phyloP scores from a whole-genome alignment of 2,113 vertebrate genomes.

The Nycticebus coucang region DNA sequence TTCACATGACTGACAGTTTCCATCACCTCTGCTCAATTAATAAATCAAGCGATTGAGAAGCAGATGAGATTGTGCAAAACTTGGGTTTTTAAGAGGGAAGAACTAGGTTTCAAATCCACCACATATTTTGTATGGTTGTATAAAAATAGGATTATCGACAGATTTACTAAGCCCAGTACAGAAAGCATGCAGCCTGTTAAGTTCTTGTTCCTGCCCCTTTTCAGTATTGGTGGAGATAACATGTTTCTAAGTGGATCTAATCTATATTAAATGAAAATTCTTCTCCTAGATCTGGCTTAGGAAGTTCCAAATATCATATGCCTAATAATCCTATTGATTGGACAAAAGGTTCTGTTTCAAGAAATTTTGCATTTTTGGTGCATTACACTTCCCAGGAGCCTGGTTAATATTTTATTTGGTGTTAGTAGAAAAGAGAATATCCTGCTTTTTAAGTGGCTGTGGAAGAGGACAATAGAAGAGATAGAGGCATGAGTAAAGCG shows the following conservation, averaged over 20 bases:
- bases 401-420: not conserved
- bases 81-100: not conserved
- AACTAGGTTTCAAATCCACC: not conserved
- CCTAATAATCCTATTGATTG: not conserved
- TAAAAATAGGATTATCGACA: not conserved
- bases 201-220: not conserved
- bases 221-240: not conserved
- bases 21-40: not conserved
- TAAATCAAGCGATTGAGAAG: not conserved
- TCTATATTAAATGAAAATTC: no score
- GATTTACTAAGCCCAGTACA: not conserved
- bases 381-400: not conserved
- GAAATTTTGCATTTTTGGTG: slow-evolving; percentile 1
- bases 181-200: not conserved
- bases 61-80: not conserved
- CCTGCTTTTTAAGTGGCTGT: not conserved
- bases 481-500: not conserved
- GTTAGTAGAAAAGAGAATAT: not conserved
- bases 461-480: not conserved
- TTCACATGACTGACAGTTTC: not conserved
- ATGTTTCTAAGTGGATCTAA: not conserved
- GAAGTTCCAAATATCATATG: not conserved
- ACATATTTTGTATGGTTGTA: not conserved
- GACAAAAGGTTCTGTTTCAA: not conserved
- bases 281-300: not conserved